Conservation (phyloP, 1,140 invertebrate genomes). For the Drosophila sp. region DNA sequence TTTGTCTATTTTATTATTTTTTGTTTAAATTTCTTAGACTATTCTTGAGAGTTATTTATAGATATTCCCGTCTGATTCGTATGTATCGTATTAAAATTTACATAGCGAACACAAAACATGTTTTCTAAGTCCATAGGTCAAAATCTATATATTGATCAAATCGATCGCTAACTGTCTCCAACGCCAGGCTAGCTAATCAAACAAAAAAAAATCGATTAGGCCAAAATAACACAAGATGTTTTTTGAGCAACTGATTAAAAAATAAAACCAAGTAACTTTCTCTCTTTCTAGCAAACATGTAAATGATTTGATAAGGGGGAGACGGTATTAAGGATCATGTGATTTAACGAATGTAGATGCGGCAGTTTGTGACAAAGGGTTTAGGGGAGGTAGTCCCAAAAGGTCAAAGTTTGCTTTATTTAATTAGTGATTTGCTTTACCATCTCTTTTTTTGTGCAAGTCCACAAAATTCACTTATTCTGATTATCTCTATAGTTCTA, state of each 20-base stretch:
- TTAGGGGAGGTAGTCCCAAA: too few species aligned
- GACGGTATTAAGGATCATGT: too few species aligned
- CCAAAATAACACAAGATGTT: not conserved
- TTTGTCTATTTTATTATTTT: conserved; percentile 16
- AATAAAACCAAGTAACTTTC: not conserved
- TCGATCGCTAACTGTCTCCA: not conserved
- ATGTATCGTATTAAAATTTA: conserved; percentile 25
- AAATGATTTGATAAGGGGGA: not conserved
- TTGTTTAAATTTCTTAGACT: conserved; percentile 2
- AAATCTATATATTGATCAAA: conserved; percentile 19
- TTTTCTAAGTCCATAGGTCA: conserved; percentile 71
- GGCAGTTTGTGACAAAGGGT: too few species aligned
- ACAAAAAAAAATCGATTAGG: not conserved
- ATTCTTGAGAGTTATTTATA: conserved; percentile 27
- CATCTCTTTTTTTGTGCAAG: not conserved
- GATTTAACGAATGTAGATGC: too few species aligned
- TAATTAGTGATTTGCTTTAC: not conserved
- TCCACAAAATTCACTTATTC: not conserved
- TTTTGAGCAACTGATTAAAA: not conserved
- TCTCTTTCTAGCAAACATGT: not conserved
- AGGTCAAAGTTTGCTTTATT: too few species aligned
- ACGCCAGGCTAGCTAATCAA: not conserved
- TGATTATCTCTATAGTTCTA: not conserved
- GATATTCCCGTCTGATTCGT: conserved; percentile 19
- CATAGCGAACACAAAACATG: conserved; percentile 60